Conservation (phyloP, 2,888 invertebrate genomes). For the Loripinus fragilis region DNA sequence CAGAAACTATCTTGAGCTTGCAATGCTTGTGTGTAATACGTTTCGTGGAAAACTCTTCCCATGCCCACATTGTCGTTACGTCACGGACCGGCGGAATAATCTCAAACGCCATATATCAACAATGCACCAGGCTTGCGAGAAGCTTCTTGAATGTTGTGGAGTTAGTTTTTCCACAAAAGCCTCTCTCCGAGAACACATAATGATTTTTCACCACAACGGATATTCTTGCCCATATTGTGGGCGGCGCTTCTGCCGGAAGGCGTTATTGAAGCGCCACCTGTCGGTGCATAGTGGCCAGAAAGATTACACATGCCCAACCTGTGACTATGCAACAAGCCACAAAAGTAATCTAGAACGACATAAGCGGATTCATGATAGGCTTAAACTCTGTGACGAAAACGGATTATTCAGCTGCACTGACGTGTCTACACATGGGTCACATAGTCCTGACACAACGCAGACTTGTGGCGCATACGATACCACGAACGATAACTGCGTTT, state of each 20-base stretch:
- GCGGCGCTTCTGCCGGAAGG: slow-evolving; percentile 84
- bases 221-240: slow-evolving; percentile 84
- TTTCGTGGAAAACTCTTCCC: slow-evolving; percentile 79
- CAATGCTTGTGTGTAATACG: slow-evolving; percentile 80
- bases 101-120: slow-evolving; percentile 84
- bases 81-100: slow-evolving; percentile 83
- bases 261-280: slow-evolving; percentile 84
- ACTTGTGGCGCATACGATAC: slow-evolving; percentile 49
- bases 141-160: slow-evolving; percentile 83
- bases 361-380: slow-evolving; percentile 73
- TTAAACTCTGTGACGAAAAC: slow-evolving; percentile 58
- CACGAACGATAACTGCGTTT: slow-evolving; percentile 39
- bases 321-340: slow-evolving; percentile 84
- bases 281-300: slow-evolving; percentile 84
- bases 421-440: slow-evolving; percentile 33
- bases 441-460: slow-evolving; percentile 59
- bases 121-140: slow-evolving; percentile 83
- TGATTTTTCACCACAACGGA: slow-evolving; percentile 83
- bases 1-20: slow-evolving; percentile 77
- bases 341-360: slow-evolving; percentile 84
- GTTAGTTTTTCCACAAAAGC: slow-evolving; percentile 83
- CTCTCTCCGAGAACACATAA: slow-evolving; percentile 83
- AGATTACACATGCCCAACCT: slow-evolving; percentile 83
- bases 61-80: slow-evolving; percentile 82
- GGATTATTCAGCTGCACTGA: slow-evolving; percentile 47